Evolutionary conservation across 2,797 vertebrate species (phyloP), one percentile per base, ranked within the genome.

Genomic region (Enteromius mattozi): DNA sequence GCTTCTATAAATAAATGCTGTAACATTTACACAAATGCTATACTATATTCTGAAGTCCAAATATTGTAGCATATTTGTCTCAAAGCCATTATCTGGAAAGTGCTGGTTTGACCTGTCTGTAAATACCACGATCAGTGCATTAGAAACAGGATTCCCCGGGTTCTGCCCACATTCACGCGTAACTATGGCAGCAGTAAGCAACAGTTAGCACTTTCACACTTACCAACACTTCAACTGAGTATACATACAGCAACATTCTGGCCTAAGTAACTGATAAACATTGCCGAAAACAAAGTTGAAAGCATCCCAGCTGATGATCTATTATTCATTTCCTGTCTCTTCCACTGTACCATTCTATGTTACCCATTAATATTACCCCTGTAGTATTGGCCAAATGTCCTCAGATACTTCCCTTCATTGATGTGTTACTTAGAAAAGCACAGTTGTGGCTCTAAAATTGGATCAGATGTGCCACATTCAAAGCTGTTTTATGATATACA

Each of bases 161-260:
- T 37, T 42, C 65, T 79, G 21, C 63, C 61, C 61, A 54, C 79
- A 3, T 13, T 86, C 90, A 92, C 66, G 8, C 1, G 91, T 91
- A 88, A 83, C 92, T 66, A 92, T 93, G 91, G 91, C 59, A 85
- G 93, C 91, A 72, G 87, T 7, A 17, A 71, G 42, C 61, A 80
- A 51, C 61, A 66, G 79, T 70, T 40, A 81, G 69, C 80, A 63
- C 54, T 49, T 74, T 81, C 40, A 74, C 56, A 72, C 80, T 61
- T 10, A 65, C 42, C 47, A 37, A 74, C 42, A 65, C 27, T 63
- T 74, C 40, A 74, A 4, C 13, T 21, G 49, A 27, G 35, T 74
- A 33, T 65, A 74, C 56, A 49, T 74, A 71, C 27, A 63, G 69
- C 12, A 63, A 49, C 56, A 65, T 37, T 35, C n/a, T 72, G 40